Evolutionary conservation across 2,888 invertebrate genomes (phyloP).

Genomic region (Glyphotaelius pellucidus): DNA sequence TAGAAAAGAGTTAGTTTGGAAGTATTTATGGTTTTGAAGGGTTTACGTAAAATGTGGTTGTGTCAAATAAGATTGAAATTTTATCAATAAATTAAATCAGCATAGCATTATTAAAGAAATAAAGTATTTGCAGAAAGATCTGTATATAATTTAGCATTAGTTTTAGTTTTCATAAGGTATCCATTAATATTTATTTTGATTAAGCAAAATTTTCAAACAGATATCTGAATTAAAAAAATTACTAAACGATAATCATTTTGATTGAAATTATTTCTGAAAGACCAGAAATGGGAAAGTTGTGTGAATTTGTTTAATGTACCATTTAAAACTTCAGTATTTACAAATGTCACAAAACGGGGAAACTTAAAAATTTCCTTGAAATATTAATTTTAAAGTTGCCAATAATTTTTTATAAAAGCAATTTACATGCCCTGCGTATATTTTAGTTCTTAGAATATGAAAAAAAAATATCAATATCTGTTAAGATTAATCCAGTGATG

Average conservation of each 20-base stretch:
- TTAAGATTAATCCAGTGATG: neutral
- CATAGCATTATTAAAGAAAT: neutral
- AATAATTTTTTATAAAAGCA: neutral
- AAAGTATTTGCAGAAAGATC: slow-evolving; percentile 22
- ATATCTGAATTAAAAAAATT: neutral
- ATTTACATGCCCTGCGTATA: neutral
- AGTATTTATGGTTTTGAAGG: neutral
- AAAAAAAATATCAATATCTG: neutral
- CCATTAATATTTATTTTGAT: neutral
- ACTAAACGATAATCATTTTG: neutral
- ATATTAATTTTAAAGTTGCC: neutral
- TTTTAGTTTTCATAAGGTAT: neutral
- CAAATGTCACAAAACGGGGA: neutral
- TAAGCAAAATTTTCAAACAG: neutral
- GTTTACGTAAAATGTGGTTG: neutral
- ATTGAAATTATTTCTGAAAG: neutral
- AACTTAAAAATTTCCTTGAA: neutral
- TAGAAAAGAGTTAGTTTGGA: neutral
- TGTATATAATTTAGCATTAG: slow-evolving; percentile 11
- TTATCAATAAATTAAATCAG: neutral
- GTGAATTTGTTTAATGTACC: neutral
- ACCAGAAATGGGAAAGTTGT: neutral
- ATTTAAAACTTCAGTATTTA: neutral
- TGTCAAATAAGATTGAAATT: neutral
- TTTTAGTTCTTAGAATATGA: neutral